Conservation (phyloP, 2,888 invertebrate species). For the Chaitophorus viminalis region DNA sequence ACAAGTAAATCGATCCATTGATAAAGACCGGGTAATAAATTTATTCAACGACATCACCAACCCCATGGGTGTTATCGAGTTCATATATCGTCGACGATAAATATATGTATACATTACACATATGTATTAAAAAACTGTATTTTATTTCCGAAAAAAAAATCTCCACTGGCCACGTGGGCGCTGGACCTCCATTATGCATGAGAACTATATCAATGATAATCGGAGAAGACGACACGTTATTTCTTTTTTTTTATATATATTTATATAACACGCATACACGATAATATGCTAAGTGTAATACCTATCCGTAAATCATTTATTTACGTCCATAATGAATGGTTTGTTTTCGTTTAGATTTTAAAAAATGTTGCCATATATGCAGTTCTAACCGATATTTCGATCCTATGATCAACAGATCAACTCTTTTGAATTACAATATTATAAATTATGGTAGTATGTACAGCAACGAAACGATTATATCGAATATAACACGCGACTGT, state of each 20-base stretch:
- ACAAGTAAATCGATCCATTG: not conserved
- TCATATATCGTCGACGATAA: not conserved
- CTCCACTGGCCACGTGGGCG: not conserved
- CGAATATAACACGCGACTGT: too few species aligned
- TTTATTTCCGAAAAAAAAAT: not conserved
- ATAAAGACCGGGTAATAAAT: constrained; percentile 1
- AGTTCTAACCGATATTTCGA: too few species aligned
- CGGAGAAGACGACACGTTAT: not conserved
- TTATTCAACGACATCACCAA: not conserved
- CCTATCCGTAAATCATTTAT: too few species aligned
- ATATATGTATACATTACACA: not conserved
- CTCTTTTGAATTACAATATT: too few species aligned
- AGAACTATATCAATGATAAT: too few species aligned
- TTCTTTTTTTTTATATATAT: not conserved
- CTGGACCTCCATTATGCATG: not conserved
- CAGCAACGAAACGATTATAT: too few species aligned
- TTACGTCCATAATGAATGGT: too few species aligned
- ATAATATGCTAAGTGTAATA: too few species aligned
- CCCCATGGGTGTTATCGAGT: not conserved
- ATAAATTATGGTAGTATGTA: too few species aligned
- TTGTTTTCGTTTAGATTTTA: too few species aligned
- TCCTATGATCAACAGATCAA: too few species aligned
- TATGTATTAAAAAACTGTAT: not conserved
- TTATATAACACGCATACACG: not conserved
- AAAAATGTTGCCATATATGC: too few species aligned